Conservation (phyloP, 2,888 invertebrate species). For the Halictus ligatus region DNA sequence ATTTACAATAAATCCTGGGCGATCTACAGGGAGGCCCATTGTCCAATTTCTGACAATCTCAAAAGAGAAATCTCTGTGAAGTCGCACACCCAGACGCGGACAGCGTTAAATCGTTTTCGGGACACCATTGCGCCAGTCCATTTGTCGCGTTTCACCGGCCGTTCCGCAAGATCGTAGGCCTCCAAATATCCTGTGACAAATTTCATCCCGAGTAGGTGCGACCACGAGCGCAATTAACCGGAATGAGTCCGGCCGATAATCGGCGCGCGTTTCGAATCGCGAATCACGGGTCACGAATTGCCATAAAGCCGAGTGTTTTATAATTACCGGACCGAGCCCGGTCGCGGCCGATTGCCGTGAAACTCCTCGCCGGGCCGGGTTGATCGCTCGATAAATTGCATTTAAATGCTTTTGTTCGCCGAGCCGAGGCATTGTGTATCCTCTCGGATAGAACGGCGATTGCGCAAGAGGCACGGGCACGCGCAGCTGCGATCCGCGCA, state of each 20-base stretch:
- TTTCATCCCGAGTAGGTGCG: neutral
- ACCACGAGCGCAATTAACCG: neutral
- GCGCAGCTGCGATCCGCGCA: conserved; percentile 45
- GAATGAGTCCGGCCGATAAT: neutral
- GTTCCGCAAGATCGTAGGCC: neutral
- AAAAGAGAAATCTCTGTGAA: neutral
- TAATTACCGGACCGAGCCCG: conserved; percentile 8
- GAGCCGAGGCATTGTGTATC: conserved; percentile 36
- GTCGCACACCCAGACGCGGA: neutral
- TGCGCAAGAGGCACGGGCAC: conserved; percentile 35
- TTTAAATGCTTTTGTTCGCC: conserved; percentile 38
- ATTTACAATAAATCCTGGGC: no score
- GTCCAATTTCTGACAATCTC: neutral
- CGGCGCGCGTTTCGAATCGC: neutral
- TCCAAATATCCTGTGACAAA: conserved; percentile 14
- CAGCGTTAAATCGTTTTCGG: no score
- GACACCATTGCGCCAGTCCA: neutral
- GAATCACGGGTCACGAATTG: neutral
- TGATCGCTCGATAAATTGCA: conserved; percentile 45
- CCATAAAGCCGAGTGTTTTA: conserved; percentile 12
- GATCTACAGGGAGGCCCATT: neutral
- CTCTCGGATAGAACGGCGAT: conserved; percentile 12
- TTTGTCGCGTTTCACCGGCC: neutral
- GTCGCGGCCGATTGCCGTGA: neutral
- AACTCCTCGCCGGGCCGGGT: neutral